Evolutionary conservation across 1,140 invertebrate genomes (phyloP), one percentile per base, ranked within the genome.

Genomic region (Drosophila persimilis): DNA sequence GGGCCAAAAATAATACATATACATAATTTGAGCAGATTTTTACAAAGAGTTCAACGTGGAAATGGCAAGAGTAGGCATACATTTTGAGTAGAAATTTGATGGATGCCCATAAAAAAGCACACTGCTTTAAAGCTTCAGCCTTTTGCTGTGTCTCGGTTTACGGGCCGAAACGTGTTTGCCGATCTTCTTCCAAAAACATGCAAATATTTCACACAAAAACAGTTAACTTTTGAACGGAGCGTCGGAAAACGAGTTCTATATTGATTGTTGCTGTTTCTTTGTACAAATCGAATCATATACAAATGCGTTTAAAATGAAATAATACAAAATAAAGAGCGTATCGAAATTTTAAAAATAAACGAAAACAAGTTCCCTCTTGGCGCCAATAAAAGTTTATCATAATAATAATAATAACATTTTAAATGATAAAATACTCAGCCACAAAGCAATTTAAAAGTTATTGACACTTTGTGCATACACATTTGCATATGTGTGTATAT

Each of bases 241-340:
- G 31, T 2, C 31, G 47, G 67, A 76, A 62, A 80, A 85, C 80
- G 58, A 77, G 80, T 85, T 83, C 79, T 83, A 62, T 73, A 61
- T 61, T 44, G 53, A 56, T 72, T 83, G 58, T 66, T 73, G 55
- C 55, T 77, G 62, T 44, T 74, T 56, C 29, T 65, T 55, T 60
- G 53, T 59, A 73, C 70, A 54, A 80, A 70, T 73, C 31, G 31
- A 31, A 31, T 31, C 29, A 31, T 31, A 47, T 54, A 55, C 43
- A 77, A 85, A 85, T 81, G 80, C 85, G 80, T 84, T 80, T 80
- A 29, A 84, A 77, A 63, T 67, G 17, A n/a, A 44, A 26, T 46
- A 75, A 66, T 59, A 53, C 50, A 72, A 77, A 44, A 51, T 66
- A 61, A 39, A 11, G 11, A 39, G 35, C 35, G 35, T 39, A 57